Evolutionary conservation across 2,888 invertebrate genomes (phyloP).

Genomic region (Eurytoma californica): DNA sequence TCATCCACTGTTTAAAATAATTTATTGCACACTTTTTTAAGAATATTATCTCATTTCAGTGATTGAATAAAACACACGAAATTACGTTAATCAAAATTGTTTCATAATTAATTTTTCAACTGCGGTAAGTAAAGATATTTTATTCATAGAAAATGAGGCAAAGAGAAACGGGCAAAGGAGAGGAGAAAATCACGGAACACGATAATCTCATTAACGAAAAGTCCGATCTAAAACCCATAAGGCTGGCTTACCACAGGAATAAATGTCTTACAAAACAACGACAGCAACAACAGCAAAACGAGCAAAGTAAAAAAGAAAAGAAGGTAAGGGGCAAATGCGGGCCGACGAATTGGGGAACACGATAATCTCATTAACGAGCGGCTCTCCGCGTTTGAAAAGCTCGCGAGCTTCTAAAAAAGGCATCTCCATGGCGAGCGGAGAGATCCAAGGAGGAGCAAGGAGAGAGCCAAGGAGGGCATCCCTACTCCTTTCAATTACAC

Average conservation of each 20-base stretch:
- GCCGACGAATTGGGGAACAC: background rate
- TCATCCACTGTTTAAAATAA: too few relatives aligned
- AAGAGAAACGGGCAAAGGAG: background rate
- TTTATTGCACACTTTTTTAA: background rate
- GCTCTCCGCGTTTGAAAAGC: slow-evolving; percentile 13
- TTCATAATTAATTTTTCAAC: too few relatives aligned
- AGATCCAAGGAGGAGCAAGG: background rate
- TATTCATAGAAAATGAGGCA: background rate
- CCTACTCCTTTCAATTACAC: slow-evolving; percentile 37
- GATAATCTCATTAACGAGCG: slow-evolving; percentile 30
- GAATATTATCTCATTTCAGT: too few relatives aligned
- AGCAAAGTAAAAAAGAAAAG: background rate
- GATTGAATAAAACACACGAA: background rate
- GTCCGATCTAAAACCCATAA: slow-evolving; percentile 6
- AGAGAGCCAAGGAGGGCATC: background rate
- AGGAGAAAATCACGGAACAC: background rate
- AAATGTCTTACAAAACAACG: too few relatives aligned
- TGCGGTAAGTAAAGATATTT: too few relatives aligned
- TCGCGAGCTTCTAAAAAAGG: background rate
- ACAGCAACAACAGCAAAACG: too few relatives aligned
- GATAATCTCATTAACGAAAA: slow-evolving; percentile 20
- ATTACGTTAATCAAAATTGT: background rate
- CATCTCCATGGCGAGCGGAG: background rate
- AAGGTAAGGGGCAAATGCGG: background rate
- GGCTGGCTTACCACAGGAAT: too few relatives aligned